Evolutionary conservation across 1,140 invertebrate species (phyloP), one percentile per base, ranked within the genome.

Genomic region (Hirudo medicinalis): DNA sequence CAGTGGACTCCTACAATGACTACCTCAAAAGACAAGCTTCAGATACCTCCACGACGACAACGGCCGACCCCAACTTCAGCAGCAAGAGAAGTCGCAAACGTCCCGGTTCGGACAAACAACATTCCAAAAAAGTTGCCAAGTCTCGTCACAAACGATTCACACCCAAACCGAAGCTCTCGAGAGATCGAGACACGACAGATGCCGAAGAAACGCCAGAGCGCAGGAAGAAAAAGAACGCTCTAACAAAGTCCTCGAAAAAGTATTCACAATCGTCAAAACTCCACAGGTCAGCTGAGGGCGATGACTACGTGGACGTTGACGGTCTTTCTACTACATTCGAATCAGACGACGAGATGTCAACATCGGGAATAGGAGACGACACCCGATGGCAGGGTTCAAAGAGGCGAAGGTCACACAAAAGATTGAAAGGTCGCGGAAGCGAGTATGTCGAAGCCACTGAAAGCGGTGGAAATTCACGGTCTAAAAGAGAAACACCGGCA

Each of bases 391-490:
- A 19, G 69, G 15, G 49, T 36, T 25, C n/a, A 25, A 25, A 22
- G 69, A 49, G 69, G 43, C 43, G 15, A 17, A 49, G 43, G 43
- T 49, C 43, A 9, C 43, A 49, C 43, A 49, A 49, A 9, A 49
- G 43, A 49, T 36, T n/a, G 69, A 49, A 70, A 36, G 19, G 43
- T 53, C 69, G 53, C 13, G n/a, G 53, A 15, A 49, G 43, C 69
- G 15, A 49, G 19, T 43, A 49, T 36, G 6, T 19, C 17, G 22
- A 17, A 49, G 68, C 27, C 11, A 22, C 32, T 11, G 32, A 69
- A 69, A 27, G 19, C 2, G 5, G 17, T 22, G 53, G n/a, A 11
- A 22, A 36, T 22, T 22, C 29, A 32, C 3, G 36, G n/a, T 36
- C 22, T 0, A 36, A 43, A 36, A 9, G n/a, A 27, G 27, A 49